Conservation (phyloP, 1,140 invertebrate genomes). For the Ips typographus region DNA sequence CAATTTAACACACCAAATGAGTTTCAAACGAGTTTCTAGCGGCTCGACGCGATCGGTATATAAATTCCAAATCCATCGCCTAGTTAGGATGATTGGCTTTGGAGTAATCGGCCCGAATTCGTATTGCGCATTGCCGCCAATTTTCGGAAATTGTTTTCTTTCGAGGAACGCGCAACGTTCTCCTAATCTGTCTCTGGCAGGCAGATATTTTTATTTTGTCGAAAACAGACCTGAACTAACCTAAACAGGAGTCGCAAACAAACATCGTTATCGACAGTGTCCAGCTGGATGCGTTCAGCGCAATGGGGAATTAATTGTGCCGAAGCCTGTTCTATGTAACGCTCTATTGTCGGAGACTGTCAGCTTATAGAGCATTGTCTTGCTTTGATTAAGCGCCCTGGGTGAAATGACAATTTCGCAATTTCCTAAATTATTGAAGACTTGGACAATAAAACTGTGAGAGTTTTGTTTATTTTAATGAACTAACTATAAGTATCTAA, state of each 20-base stretch:
- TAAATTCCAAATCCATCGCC: conserved; percentile 10
- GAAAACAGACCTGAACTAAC: not conserved
- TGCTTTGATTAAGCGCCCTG: not conserved
- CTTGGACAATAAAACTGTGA: too few species aligned
- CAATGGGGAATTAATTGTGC: conserved; percentile 17
- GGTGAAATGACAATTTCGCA: too few species aligned
- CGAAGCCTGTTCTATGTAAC: conserved; percentile 10
- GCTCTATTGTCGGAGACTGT: conserved; percentile 8
- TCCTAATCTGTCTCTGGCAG: not conserved
- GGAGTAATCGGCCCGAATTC: conserved; percentile 14
- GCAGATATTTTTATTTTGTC: not conserved
- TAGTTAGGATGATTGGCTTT: conserved; percentile 16
- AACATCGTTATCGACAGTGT: conserved; percentile 22
- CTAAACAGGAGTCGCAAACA: not conserved
- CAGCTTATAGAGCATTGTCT: conserved; percentile 13
- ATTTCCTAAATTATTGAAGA: too few species aligned
- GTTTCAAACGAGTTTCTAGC: conserved; percentile 19
- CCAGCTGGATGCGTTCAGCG: conserved; percentile 14
- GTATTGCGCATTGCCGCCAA: conserved; percentile 5
- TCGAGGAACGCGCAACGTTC: not conserved
- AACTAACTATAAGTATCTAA: too few species aligned
- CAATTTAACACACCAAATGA: conserved; percentile 43
- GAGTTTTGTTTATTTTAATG: too few species aligned
- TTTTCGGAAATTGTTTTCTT: not conserved
- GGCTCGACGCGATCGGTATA: conserved; percentile 14